A percentile compares a stretch with the other conserved stretches of the same genome.
These are phyloP conservation scores for Leptinotarsa defecta DNA, from an alignment of 1,140 invertebrate species.

Conservation along the genomic window DNA sequence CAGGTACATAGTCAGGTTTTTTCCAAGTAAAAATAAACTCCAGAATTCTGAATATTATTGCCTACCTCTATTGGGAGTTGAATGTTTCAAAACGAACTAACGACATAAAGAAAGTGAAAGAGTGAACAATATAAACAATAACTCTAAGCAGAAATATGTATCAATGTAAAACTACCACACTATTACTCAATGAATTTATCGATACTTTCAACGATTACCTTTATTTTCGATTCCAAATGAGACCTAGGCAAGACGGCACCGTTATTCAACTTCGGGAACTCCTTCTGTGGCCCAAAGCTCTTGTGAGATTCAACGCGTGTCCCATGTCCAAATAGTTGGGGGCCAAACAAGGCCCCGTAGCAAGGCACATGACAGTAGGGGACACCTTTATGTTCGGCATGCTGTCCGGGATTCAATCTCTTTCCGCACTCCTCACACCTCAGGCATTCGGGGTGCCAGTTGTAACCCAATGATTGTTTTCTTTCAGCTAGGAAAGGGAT, in stretches of 20 bases:
- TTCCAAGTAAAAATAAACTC: too few species aligned
- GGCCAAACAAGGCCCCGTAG: constrained; percentile 86
- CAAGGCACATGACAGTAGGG: constrained; percentile 91
- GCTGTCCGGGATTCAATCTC: constrained; percentile 84
- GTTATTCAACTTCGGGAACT: constrained; percentile 51
- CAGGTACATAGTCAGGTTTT: too few species aligned
- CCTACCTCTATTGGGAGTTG: too few species aligned
- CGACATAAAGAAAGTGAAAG: too few species aligned
- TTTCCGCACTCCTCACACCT: constrained; percentile 90
- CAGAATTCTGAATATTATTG: too few species aligned
- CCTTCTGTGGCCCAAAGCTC: constrained; percentile 77
- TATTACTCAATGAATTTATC: too few species aligned
- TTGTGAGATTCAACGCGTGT: constrained; percentile 85
- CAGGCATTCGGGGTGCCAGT: constrained; percentile 92
- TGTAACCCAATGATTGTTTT: constrained; percentile 88
- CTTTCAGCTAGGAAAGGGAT: constrained; percentile 74
- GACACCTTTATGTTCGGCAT: constrained; percentile 90
- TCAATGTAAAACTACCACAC: too few species aligned
- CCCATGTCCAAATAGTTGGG: constrained; percentile 84
- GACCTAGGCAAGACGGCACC: constrained; percentile 63
- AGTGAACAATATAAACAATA: too few species aligned
- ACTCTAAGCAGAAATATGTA: too few species aligned
- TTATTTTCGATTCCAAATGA: constrained; percentile 78
- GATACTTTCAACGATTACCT: constrained; percentile 51
- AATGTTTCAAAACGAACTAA: too few species aligned